Conservation (phyloP, 1,140 invertebrate species). For the Drosophila orosa region DNA sequence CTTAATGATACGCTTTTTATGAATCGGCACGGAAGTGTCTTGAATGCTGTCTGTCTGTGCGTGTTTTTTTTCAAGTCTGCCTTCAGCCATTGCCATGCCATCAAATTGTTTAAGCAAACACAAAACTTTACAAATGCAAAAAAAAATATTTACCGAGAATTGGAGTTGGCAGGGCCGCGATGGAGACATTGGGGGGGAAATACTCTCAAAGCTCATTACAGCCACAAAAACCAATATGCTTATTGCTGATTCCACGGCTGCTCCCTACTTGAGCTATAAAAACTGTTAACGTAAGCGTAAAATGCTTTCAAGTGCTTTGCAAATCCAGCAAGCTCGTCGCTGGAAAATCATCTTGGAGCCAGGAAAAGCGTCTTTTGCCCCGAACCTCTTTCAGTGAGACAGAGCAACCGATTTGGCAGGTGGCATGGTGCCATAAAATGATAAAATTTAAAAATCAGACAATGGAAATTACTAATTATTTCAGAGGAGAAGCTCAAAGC, state of each 20-base stretch:
- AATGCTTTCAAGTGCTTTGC: slow-evolving; percentile 80
- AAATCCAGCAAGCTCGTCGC: slow-evolving; percentile 55
- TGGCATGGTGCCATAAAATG: slow-evolving; percentile 7
- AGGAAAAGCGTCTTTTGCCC: not conserved
- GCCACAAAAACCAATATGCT: slow-evolving; percentile 82
- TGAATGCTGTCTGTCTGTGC: slow-evolving; percentile 25
- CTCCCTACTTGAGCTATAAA: slow-evolving; percentile 62
- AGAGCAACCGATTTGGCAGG: slow-evolving; percentile 29
- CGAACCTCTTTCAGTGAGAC: slow-evolving; percentile 52
- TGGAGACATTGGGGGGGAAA: slow-evolving; percentile 2
- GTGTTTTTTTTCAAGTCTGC: slow-evolving; percentile 1
- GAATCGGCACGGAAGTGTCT: slow-evolving; percentile 75
- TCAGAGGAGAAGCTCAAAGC: not conserved
- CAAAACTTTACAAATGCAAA: slow-evolving; percentile 78
- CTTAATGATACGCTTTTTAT: slow-evolving; percentile 82
- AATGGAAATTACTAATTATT: slow-evolving; percentile 1
- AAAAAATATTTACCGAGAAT: slow-evolving; percentile 64
- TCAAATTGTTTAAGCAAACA: slow-evolving; percentile 82
- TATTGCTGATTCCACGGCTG: slow-evolving; percentile 58
- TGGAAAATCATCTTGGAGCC: slow-evolving; percentile 41
- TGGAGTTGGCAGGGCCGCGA: slow-evolving; percentile 21
- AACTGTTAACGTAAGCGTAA: slow-evolving; percentile 82
- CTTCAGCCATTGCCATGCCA: slow-evolving; percentile 50
- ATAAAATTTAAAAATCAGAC: not conserved
- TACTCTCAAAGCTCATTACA: slow-evolving; percentile 67